Conservation (phyloP, 2,113 vertebrate genomes). For the Pseudopodoces humilis region DNA sequence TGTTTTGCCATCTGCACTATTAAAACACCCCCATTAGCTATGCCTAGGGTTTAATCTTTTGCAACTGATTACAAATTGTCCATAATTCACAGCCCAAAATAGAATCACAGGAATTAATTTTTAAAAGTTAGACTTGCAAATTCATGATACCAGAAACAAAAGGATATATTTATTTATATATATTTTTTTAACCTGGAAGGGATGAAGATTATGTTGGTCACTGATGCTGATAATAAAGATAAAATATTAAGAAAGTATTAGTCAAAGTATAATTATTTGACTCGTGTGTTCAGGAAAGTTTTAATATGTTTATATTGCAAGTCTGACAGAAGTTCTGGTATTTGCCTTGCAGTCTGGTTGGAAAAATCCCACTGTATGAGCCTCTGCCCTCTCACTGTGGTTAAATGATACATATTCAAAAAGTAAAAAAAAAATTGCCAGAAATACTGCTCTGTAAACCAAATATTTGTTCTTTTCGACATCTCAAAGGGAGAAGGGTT, state of each 20-base stretch:
- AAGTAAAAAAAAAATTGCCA: not conserved
- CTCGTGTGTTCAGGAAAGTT: not conserved
- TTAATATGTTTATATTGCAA: not conserved
- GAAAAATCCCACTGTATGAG: not conserved
- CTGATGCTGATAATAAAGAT: not conserved
- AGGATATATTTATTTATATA: not conserved
- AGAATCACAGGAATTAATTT: constrained; percentile 55
- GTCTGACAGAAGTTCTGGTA: not conserved
- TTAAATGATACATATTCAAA: not conserved
- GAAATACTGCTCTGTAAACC: not conserved
- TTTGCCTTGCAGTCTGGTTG: not conserved
- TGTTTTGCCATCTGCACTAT: constrained; percentile 74
- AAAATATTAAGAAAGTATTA: not conserved
- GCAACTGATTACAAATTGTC: constrained; percentile 62
- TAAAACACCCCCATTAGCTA: constrained; percentile 61
- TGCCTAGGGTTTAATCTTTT: constrained; percentile 58
- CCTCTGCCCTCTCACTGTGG: not conserved
- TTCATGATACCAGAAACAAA: constrained; percentile 13
- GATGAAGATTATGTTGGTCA: not conserved
- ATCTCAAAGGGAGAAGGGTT: not conserved
- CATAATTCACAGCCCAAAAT: constrained; percentile 36
- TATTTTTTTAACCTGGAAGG: not conserved
- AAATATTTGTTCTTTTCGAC: not conserved
- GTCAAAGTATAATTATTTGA: not conserved
- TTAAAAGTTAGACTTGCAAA: not conserved